These are phyloP conservation scores for Drosophila nebulosa DNA, from an alignment of 1,140 invertebrate species.

Conservation along the genomic window DNA sequence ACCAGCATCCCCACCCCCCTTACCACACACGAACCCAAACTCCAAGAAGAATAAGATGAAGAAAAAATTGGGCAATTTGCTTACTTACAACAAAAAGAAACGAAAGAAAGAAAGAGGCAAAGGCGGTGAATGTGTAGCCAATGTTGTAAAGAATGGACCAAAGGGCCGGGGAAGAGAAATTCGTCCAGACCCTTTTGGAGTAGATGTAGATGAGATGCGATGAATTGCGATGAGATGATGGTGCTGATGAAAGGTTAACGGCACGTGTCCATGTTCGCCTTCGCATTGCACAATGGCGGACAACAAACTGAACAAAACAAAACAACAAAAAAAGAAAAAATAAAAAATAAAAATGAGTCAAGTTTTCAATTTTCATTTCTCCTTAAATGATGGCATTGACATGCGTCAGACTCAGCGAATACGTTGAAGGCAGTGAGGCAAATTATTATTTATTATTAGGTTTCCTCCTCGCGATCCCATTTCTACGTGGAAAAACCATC, in stretches of 20 bases:
- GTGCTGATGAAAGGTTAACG: slow-evolving; percentile 65
- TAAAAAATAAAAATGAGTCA: slow-evolving; percentile 7
- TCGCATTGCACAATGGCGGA: slow-evolving; percentile 28
- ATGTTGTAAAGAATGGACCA: slow-evolving; percentile 15
- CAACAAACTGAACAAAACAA: neutral
- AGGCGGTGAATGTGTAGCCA: slow-evolving; percentile 50
- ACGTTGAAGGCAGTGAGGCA: neutral
- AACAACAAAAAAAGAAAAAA: neutral
- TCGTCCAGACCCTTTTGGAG: slow-evolving; percentile 27
- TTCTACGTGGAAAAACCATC: neutral
- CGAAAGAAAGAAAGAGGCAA: slow-evolving; percentile 24
- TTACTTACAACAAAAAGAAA: slow-evolving; percentile 70
- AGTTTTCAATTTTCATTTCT: slow-evolving; percentile 37
- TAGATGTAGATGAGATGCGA: neutral
- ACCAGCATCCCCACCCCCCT: neutral
- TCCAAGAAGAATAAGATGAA: slow-evolving; percentile 8
- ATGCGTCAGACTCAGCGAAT: slow-evolving; percentile 1
- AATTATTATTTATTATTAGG: slow-evolving; percentile 7
- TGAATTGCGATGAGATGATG: slow-evolving; percentile 27
- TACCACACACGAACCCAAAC: neutral
- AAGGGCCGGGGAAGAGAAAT: neutral
- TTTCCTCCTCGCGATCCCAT: neutral
- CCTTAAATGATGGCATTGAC: slow-evolving; percentile 11
- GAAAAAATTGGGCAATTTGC: slow-evolving; percentile 75
- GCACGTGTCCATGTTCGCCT: slow-evolving; percentile 55